Percentiles rank a stretch among this genome's conserved stretches.
These are phyloP conservation scores for Penaeus vannamei DNA, from an alignment of 1,140 invertebrate genomes.

Conservation along the genomic window DNA sequence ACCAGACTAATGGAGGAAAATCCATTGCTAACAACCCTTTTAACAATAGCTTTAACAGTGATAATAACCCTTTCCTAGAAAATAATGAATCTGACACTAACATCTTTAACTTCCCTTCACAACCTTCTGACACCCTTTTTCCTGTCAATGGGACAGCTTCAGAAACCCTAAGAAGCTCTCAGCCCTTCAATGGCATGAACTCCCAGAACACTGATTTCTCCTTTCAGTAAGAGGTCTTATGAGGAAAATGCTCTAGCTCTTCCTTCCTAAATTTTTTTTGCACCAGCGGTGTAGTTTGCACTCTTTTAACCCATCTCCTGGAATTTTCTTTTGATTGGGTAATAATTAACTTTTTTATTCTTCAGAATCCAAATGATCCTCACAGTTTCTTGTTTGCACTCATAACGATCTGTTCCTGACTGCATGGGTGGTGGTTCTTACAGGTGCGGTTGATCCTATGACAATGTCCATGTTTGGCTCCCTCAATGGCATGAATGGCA, in stretches of 20 bases:
- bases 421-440: conserved; percentile 65
- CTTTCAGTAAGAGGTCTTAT: neutral
- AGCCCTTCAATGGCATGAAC: conserved; percentile 22
- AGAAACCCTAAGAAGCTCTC: conserved; percentile 12
- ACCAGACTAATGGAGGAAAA: neutral
- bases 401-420: conserved; percentile 34
- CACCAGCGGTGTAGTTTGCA: too few relatives aligned
- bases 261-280: too few relatives aligned
- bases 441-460: conserved; percentile 66
- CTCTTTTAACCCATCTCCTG: too few relatives aligned
- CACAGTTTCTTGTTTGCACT: conserved; percentile 32
- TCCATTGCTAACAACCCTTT: too few relatives aligned
- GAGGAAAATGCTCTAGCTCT: too few relatives aligned
- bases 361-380: conserved; percentile 38
- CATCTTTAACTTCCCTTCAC: neutral
- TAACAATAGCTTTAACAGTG: neutral
- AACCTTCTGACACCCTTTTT: conserved; percentile 12
- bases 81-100: neutral
- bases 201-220: neutral
- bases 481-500: conserved; percentile 68
- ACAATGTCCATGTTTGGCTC: conserved; percentile 68
- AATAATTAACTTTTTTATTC: neutral
- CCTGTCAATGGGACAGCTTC: neutral
- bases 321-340: too few relatives aligned
- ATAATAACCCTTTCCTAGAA: conserved; percentile 8